Percentiles rank a stretch among this genome's conserved stretches.
Evolutionary conservation across 2,888 invertebrate genomes (phyloP).

Genomic region (Xestobium rufovillosum): DNA sequence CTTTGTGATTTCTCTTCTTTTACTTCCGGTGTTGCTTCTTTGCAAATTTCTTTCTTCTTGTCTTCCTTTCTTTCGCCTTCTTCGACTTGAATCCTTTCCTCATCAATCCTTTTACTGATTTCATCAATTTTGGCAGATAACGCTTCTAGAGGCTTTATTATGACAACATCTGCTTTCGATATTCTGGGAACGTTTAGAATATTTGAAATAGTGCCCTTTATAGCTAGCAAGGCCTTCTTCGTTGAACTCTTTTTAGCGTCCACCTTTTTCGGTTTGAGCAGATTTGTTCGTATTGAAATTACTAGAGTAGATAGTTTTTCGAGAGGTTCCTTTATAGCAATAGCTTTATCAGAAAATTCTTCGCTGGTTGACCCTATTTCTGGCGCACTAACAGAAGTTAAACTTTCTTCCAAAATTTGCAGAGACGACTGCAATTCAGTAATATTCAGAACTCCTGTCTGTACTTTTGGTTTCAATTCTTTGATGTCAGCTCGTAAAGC

Average conservation of each 20-base stretch:
- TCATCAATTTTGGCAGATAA: conserved; percentile 6
- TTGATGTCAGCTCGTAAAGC: no score
- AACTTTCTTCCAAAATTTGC: not conserved
- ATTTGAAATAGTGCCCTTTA: not conserved
- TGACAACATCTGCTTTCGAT: conserved; percentile 3
- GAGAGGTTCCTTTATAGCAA: not conserved
- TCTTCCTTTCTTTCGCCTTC: no score
- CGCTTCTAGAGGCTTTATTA: conserved; percentile 4
- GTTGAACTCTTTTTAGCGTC: conserved; percentile 3
- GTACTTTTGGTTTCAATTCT: not conserved
- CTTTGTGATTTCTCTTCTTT: conserved; percentile 16
- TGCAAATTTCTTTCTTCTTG: not conserved
- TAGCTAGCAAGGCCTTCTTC: conserved; percentile 6
- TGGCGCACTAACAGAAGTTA: no score
- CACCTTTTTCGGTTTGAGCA: conserved; percentile 8
- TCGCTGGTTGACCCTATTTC: no score
- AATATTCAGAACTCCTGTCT: not conserved
- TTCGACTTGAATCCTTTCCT: not conserved
- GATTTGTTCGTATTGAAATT: conserved; percentile 9
- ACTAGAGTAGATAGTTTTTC: conserved; percentile 8
- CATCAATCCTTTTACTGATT: conserved; percentile 2
- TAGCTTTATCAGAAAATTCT: not conserved
- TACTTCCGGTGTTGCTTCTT: conserved; percentile 15
- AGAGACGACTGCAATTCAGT: not conserved
- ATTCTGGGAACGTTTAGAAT: conserved; percentile 4